Conservation (phyloP, 2,888 invertebrate species). For the Glaucopsyche alexis region DNA sequence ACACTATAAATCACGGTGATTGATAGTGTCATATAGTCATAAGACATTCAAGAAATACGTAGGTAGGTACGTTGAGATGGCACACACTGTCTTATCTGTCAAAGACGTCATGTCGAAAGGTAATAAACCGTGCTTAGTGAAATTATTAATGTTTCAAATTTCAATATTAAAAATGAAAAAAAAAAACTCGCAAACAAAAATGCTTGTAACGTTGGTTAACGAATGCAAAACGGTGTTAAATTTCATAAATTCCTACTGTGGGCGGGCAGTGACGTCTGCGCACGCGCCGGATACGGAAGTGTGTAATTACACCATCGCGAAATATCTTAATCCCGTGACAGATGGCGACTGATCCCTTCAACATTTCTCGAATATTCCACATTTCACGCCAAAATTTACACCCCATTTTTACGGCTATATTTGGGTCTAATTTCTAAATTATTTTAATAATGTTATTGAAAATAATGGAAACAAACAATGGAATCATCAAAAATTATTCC, state of each 20-base stretch:
- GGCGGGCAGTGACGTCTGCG: slow-evolving; percentile 61
- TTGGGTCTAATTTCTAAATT: not conserved
- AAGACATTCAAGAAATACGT: not conserved
- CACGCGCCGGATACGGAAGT: slow-evolving; percentile 78
- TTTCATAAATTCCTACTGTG: slow-evolving; percentile 61
- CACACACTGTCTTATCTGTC: not conserved
- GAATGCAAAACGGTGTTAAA: slow-evolving; percentile 50
- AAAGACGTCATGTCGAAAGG: not conserved
- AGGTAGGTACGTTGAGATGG: not conserved
- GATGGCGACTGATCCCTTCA: slow-evolving; percentile 68
- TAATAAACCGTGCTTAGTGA: not conserved
- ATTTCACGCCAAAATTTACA: slow-evolving; percentile 60
- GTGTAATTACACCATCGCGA: slow-evolving; percentile 74
- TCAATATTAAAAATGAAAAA: too few species aligned
- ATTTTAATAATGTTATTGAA: not conserved
- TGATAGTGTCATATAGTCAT: not conserved
- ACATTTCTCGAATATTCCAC: slow-evolving; percentile 65
- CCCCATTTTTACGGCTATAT: slow-evolving; percentile 43
- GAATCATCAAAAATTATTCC: too few species aligned
- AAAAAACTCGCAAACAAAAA: not conserved
- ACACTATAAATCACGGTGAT: too few species aligned
- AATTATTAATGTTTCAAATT: too few species aligned
- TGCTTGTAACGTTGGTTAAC: slow-evolving; percentile 27
- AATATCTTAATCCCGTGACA: slow-evolving; percentile 75
- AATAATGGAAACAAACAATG: too few species aligned